Evolutionary conservation across 2,888 invertebrate species (phyloP), one percentile per base, ranked within the genome.

Genomic region (Drosophila pegasa): DNA sequence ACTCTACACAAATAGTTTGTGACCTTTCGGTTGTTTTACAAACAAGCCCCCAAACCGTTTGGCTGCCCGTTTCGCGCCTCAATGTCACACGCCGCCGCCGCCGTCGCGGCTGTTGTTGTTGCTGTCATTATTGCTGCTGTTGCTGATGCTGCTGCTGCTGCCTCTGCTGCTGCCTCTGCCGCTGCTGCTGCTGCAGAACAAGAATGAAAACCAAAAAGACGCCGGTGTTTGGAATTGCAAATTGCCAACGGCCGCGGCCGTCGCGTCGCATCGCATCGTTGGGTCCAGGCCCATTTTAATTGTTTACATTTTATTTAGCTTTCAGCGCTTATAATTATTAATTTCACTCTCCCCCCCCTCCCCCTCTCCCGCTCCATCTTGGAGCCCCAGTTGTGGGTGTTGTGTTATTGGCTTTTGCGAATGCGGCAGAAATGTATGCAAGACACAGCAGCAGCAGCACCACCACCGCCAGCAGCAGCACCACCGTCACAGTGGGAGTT

Each of bases 1-100:
- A 73, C 77, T 75, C 74, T 75, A 89, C 89, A 89, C 69, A 72
- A 78, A 85, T 87, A 87, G 88, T 85, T 78, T 84, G 78, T 90
- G 90, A 90, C 90, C 91, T 90, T 87, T 90, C 60, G 88, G 79
- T 89, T 90, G 90, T 89, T 88, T 71, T 86, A 90, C 90, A 89
- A 88, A 84, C 88, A 88, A 87, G 88, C 80, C 71, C 45, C 75
- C 87, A 78, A 83, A 59, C 71, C 74, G 74, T 66, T 72, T 48
- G 60, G 18, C 69, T 64, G 71, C 76, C 70, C 74, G 79, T 65
- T 75, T 79, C 75, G 82, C 77, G 74, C 82, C 71, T 85, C 77
- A 75, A 82, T 76, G 76, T 75, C 80, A 84, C 76, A 81, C 71
- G 62, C 72, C 43, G 56, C 54, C 55, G 70, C 57, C 62, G 62